Percentiles rank a stretch among this genome's conserved stretches.
Evolutionary conservation across 2,113 vertebrate genomes (phyloP).

Genomic region (Edolisoma coerulescens): DNA sequence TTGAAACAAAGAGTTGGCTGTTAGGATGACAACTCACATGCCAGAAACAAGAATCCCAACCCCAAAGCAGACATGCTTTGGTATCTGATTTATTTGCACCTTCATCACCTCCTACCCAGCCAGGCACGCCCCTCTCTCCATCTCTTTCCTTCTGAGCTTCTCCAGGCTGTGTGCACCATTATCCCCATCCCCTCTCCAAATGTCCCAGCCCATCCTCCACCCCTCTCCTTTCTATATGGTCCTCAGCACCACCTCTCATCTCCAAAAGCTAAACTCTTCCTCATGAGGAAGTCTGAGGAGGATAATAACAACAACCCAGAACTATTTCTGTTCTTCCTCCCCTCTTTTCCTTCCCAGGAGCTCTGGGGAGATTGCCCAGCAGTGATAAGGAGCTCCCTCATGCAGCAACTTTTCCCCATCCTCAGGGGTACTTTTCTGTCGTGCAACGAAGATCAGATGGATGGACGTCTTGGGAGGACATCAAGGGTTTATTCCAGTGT

Average conservation of each 20-base stretch:
- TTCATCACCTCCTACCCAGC: not conserved
- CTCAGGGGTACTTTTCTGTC: not conserved
- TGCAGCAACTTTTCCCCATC: not conserved
- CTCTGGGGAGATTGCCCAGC: not conserved
- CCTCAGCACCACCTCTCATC: not conserved
- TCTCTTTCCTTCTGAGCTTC: not conserved
- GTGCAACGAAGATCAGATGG: not conserved
- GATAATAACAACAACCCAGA: not conserved
- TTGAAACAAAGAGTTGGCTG: not conserved
- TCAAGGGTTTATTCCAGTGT: not conserved
- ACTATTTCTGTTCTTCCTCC: not conserved
- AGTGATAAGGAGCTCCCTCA: not conserved
- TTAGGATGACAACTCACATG: not conserved
- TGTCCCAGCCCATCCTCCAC: not conserved
- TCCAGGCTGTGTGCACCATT: too few relatives aligned
- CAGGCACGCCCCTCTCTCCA: not conserved
- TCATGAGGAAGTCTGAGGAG: not conserved
- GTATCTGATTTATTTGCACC: not conserved
- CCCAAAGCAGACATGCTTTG: not conserved
- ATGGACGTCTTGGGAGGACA: accelerated
- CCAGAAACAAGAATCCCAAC: not conserved
- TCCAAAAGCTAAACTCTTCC: not conserved
- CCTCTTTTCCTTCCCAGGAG: not conserved
- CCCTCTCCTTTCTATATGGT: not conserved
- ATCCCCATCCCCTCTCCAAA: not conserved